These are phyloP conservation scores for Aplysina aerophoba DNA, from an alignment of 37 sponge, comb jelly and placozoan genomes.

Conservation along the genomic window DNA sequence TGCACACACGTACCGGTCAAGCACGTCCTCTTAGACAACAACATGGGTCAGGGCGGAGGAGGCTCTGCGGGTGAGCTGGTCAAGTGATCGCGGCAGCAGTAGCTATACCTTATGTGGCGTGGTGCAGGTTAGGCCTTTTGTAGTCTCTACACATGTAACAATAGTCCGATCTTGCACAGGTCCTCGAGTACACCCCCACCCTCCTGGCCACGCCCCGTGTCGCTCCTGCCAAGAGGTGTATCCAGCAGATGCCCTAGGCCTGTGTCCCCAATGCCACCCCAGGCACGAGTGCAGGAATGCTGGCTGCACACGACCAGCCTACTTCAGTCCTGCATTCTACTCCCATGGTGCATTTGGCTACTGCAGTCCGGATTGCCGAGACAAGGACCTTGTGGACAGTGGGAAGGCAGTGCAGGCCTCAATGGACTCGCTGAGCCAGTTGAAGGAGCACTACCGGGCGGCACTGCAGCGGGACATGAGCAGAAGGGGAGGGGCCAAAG, in stretches of 20 bases:
- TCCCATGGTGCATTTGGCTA: neutral
- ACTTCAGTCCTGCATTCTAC: neutral
- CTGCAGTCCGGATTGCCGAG: conserved; percentile 24
- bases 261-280: neutral
- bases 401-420: conserved; percentile 8
- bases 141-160: too few species aligned
- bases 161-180: too few species aligned
- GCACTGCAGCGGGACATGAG: too few species aligned
- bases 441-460: neutral
- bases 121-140: too few species aligned
- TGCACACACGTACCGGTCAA: conserved; percentile 13
- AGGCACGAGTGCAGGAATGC: neutral
- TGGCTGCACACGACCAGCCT: neutral
- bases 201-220: neutral
- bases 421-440: neutral
- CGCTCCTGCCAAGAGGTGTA: neutral
- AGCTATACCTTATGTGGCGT: too few species aligned
- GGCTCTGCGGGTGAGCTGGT: too few species aligned
- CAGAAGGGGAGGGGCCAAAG: too few species aligned
- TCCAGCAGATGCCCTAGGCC: neutral
- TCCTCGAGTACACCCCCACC: neutral
- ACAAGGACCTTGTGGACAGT: neutral
- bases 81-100: too few species aligned
- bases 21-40: neutral
- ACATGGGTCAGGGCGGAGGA: too few species aligned